Evolutionary conservation across 2,888 invertebrate species (phyloP).

Genomic region (Nowickia ferox): DNA sequence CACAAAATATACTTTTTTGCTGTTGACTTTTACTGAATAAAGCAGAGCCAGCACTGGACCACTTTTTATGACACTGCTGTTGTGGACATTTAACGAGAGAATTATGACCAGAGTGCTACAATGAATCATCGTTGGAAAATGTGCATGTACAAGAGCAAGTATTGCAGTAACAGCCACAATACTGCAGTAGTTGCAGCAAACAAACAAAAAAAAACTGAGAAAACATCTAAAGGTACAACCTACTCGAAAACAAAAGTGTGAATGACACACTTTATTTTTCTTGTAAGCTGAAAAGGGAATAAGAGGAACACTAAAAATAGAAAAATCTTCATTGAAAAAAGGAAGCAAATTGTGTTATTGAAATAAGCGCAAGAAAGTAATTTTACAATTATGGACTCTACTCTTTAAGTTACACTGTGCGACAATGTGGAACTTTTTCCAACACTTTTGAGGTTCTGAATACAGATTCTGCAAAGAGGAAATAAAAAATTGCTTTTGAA

Average conservation of each 20-base stretch:
- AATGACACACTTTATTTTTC: slow-evolving; percentile 44
- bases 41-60: slow-evolving; percentile 18
- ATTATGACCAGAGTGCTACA: slow-evolving; percentile 62
- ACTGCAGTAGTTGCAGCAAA: slow-evolving; percentile 3
- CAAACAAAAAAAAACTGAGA: not conserved
- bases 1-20: not conserved
- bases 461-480: too few species aligned
- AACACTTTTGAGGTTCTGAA: too few species aligned
- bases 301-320: not conserved
- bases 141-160: not conserved
- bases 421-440: too few species aligned
- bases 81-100: slow-evolving; percentile 70
- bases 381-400: too few species aligned
- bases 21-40: slow-evolving; percentile 4
- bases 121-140: slow-evolving; percentile 43
- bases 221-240: slow-evolving; percentile 39
- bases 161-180: slow-evolving; percentile 31
- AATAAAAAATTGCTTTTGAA: too few species aligned
- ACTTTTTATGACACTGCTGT: slow-evolving; percentile 60
- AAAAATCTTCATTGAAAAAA: not conserved
- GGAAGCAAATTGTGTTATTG: too few species aligned
- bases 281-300: not conserved
- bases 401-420: too few species aligned
- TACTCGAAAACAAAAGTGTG: slow-evolving; percentile 24
- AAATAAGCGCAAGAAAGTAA: too few species aligned